Evolutionary conservation across 1,140 invertebrate genomes (phyloP).

Genomic region (Drosophila nigrodunni): DNA sequence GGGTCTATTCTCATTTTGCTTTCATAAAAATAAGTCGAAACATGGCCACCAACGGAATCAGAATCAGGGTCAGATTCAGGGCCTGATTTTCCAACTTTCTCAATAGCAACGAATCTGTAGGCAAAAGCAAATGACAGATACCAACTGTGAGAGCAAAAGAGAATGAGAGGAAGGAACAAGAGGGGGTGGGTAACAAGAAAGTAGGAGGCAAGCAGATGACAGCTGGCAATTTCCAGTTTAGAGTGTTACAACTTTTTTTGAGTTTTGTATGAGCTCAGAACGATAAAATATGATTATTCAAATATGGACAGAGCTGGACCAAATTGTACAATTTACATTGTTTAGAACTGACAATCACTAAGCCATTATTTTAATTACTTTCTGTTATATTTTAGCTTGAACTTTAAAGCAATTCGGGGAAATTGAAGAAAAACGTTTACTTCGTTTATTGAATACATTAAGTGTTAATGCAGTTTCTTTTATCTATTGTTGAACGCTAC

Average conservation of each 20-base stretch:
- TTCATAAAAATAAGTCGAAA: neutral
- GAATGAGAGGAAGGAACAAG: neutral
- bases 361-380: too few species aligned
- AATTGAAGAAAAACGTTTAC: too few species aligned
- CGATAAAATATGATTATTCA: slow-evolving; percentile 13
- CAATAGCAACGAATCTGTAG: slow-evolving; percentile 1
- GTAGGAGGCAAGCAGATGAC: neutral
- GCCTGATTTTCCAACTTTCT: neutral
- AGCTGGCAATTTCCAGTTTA: slow-evolving; percentile 1
- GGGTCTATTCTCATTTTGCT: neutral
- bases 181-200: neutral
- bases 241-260: slow-evolving; percentile 30
- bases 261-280: slow-evolving; percentile 9
- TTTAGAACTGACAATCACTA: too few species aligned
- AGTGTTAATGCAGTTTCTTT: too few species aligned
- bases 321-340: too few species aligned
- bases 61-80: slow-evolving; percentile 4
- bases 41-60: slow-evolving; percentile 4
- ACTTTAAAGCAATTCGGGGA: too few species aligned
- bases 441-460: too few species aligned
- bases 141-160: neutral
- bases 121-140: neutral
- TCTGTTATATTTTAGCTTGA: too few species aligned
- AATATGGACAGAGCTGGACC: too few species aligned
- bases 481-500: too few species aligned